Evolutionary conservation across 2,888 invertebrate species (phyloP), one percentile per base, ranked within the genome.

Genomic region (Drosophila aldrichi): DNA sequence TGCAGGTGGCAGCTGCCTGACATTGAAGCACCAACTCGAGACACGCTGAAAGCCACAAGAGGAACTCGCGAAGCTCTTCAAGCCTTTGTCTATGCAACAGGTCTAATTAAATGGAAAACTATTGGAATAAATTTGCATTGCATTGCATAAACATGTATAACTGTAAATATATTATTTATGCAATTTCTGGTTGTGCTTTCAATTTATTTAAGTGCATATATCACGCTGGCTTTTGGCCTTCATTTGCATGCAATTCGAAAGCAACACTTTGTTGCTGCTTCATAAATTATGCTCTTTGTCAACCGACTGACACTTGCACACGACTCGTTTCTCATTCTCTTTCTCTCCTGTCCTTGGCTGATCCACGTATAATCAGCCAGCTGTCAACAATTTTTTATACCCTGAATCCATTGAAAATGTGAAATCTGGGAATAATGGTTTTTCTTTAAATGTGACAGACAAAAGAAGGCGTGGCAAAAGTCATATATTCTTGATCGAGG

Each of bases 281-380:
- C 22, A 71, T 66, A 72, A 83, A 79, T 77, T 60, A 83, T 83
- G 77, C 79, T 55, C 57, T 69, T 77, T 79, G 60, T 48, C 60
- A 56, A 40, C 60, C 66, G 51, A 32, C 49, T 60, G 46, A 49
- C 60, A 62, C 49, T 38, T 58, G 18, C 51, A 49, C 12, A 25
- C 32, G 40, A 34, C 8, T 58, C 40, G 32, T 32, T 32, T 4
- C 9, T 36, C 16, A 14, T 36, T 32, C 32, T 32, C 32, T 32
- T 9, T 9, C n/a, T 3, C 12, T 14, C 3, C 1, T 38, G 7
- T 2, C 34, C 4, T 12, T 51, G 10, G 32, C 18, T 48, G 36
- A 49, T 75, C 54, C 60, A 57, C 69, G 69, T 72, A 65, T 79
- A 81, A 81, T 81, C 83, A 83, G 68, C 52, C 74, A 70, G 70